Conservation (phyloP, 2,113 vertebrate genomes). For the Dissostichus mawsoni region DNA sequence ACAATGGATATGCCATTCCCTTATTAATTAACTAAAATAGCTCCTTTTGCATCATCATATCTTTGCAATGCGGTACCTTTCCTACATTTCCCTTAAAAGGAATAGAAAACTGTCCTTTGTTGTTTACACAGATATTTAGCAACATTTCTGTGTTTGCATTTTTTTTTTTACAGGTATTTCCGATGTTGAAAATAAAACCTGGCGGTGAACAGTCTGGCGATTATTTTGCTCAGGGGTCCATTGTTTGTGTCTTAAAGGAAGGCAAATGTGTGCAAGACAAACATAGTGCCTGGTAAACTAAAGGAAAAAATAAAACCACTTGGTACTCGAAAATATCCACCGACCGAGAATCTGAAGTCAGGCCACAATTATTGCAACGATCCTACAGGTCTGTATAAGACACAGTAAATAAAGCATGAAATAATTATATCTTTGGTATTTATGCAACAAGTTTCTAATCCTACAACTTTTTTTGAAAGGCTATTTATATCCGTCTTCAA, state of each 20-base stretch:
- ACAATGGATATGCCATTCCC: not conserved
- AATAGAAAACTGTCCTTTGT: slow-evolving; percentile 28
- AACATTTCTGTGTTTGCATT: slow-evolving; percentile 10
- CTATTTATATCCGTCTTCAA: not conserved
- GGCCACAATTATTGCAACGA: not conserved
- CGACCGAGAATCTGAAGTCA: not conserved
- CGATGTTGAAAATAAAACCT: slow-evolving; percentile 27
- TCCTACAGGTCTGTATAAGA: not conserved
- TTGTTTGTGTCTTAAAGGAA: slow-evolving; percentile 43
- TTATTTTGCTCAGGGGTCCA: slow-evolving; percentile 25
- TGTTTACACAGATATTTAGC: slow-evolving; percentile 19
- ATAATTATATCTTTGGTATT: slow-evolving; percentile 32
- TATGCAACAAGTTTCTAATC: not conserved
- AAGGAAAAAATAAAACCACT: not conserved
- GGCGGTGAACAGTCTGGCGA: not conserved
- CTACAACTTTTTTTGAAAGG: not conserved
- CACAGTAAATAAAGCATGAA: not conserved
- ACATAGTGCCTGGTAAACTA: slow-evolving; percentile 6
- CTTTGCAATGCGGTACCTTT: not conserved
- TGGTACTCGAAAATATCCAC: not conserved
- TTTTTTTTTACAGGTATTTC: slow-evolving; percentile 13
- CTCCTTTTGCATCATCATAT: not conserved
- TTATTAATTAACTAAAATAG: not conserved
- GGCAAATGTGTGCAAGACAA: slow-evolving; percentile 24
- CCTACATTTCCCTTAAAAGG: slow-evolving; percentile 4